Evolutionary conservation across 2,113 vertebrate genomes (phyloP), one percentile per base, ranked within the genome.

Genomic region (Platichthys flesus): DNA sequence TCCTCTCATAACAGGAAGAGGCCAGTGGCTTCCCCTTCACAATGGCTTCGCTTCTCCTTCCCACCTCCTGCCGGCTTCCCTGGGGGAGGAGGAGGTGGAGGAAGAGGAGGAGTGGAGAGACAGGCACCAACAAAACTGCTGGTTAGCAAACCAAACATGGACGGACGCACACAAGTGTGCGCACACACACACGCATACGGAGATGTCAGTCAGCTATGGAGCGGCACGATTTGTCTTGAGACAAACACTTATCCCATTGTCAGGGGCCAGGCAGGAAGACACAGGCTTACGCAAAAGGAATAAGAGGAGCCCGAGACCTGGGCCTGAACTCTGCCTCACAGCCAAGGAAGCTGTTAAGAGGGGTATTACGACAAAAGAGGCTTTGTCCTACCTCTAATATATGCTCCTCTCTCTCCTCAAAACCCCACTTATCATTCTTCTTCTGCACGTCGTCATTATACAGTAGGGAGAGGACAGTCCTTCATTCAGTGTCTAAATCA

Each of bases 1-100:
- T 99, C 98, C 98, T 99, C 96, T 98, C 96, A 99, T 98, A 99
- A 99, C 98, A 99, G 98, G 98, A 99, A 99, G 96, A 97, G 95
- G 96, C 95, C 95, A 96, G 97, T 96, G 98, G 97, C 97, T 98
- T 99, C 97, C 98, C 96, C 95, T 95, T 96, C 96, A 98, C 97
- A 97, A 97, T 97, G 95, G 95, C 96, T 97, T 97, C 95, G 94
- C 96, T 96, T 98, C 95, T 98, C 95, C 96, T 97, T 98, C 96
- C 96, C 92, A 95, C 95, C 96, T 97, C 96, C 95, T 95, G 89
- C 92, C 81, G 94, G 94, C 90, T 94, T 95, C 96, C 96, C 91
- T 87, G 95, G 93, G 93, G 93, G 90, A 88, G 88, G 89, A 86
- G 80, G 85, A 88, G 88, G 87, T 74, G 81, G 88, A 82, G 80